Evolutionary conservation across 2,888 invertebrate species (phyloP), one percentile per base, ranked within the genome.

Genomic region (Archips crataeganus): DNA sequence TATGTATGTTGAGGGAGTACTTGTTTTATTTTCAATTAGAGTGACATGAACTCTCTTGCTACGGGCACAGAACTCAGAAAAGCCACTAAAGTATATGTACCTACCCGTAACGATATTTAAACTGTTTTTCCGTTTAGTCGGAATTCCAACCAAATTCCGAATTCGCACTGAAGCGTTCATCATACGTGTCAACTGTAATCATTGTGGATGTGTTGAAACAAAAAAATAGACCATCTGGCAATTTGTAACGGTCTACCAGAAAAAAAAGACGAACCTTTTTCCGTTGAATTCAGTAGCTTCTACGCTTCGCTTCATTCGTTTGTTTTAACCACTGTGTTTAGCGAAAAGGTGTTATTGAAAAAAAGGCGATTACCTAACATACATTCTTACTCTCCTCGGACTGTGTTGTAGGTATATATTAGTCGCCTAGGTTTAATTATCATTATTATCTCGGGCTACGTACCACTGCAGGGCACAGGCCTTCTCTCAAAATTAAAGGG

Each of bases 261-360:
- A 92, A 91, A 92, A 91, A 92, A 89, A 87, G 81, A 80, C 79
- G 77, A 83, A 86, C 86, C 87, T 88, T 89, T 86, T 85, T 85
- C 84, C 85, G 85, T 87, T 87, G 81, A 92, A 93, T 91, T 88
- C 94, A 89, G 94, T 93, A 94, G 94, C 94, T 84, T 88, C 83
- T 81, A 89, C 90, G 90, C 85, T 80, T 87, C 84, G 87, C 76
- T 85, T 86, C 78, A 75, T 85, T 83, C 83, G 79, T 83, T 84
- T 87, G 85, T 85, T 78, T 81, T 80, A 68, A 78, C 77, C 79
- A 79, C 83, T 79, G 80, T 80, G 77, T 81, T 81, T 71, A 74
- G 70, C 70, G 63, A 69, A 64, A 73, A 61, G 15, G 10, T 47
- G 57, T 67, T 51, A 45, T n/a, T 11, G 6, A 70, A 70, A 70